These are phyloP conservation scores for Diacarnus erythraeanus DNA, from an alignment of 37 sponge, comb jelly and placozoan species.

Conservation along the genomic window DNA sequence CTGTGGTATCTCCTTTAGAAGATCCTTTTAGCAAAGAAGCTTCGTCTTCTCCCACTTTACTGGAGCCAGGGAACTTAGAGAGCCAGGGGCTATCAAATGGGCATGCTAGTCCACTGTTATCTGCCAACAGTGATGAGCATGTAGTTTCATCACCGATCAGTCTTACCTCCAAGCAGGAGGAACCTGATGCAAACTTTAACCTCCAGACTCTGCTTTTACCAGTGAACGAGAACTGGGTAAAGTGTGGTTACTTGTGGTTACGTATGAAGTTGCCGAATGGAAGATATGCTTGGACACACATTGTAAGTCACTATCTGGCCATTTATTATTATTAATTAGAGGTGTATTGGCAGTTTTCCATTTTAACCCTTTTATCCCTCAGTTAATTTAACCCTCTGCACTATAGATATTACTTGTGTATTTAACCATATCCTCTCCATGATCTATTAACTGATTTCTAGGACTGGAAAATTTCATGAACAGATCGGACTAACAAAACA, in stretches of 20 bases:
- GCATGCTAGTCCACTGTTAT: background rate
- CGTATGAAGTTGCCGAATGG: conserved; percentile 57
- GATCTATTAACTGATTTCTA: too few relatives aligned
- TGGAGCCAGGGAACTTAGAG: background rate
- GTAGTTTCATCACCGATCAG: conserved; percentile 4
- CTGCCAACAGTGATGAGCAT: background rate
- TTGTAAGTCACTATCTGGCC: conserved; percentile 28
- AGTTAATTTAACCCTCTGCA: background rate
- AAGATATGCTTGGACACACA: conserved; percentile 53
- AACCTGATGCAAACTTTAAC: background rate
- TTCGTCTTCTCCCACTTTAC: conserved; percentile 6
- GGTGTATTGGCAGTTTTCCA: background rate
- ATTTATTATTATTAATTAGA: background rate
- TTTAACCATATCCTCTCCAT: too few relatives aligned
- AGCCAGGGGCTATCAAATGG: background rate
- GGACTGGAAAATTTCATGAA: too few relatives aligned
- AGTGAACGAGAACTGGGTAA: conserved; percentile 43
- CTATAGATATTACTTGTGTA: background rate
- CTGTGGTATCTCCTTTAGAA: background rate
- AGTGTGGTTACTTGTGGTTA: conserved; percentile 71
- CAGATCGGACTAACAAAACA: too few relatives aligned
- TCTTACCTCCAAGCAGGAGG: background rate
- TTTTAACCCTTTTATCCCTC: too few relatives aligned
- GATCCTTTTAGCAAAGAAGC: conserved; percentile 6
- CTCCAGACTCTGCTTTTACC: conserved; percentile 51